These are phyloP conservation scores for Microdon myrmicae DNA, from an alignment of 2,888 invertebrate genomes.

Conservation along the genomic window DNA sequence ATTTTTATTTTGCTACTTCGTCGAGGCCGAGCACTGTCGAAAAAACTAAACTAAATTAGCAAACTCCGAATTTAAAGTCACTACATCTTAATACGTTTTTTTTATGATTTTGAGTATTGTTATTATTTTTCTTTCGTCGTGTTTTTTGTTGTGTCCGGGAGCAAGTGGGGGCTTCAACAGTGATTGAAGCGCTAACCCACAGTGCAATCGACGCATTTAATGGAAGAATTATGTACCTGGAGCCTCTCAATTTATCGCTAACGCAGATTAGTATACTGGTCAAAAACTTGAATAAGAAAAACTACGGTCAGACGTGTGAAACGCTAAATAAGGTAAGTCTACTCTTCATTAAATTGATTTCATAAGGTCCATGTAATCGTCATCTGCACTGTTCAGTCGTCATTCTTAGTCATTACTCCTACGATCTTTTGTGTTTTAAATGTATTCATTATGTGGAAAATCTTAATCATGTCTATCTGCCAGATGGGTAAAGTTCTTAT, in stretches of 20 bases:
- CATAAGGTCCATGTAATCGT: conserved; percentile 33
- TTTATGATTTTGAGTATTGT: conserved; percentile 7
- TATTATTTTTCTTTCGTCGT: conserved; percentile 31
- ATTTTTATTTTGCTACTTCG: not conserved
- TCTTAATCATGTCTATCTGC: not conserved
- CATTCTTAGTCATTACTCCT: not conserved
- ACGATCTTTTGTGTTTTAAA: not conserved
- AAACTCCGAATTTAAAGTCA: conserved; percentile 5
- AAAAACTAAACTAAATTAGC: conserved; percentile 2
- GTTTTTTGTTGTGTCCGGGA: conserved; percentile 52
- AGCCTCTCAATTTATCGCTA: conserved; percentile 98
- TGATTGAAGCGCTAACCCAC: conserved; percentile 77
- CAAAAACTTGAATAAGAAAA: conserved; percentile 94
- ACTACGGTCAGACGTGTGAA: conserved; percentile 88
- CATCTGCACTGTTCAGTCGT: conserved; percentile 10
- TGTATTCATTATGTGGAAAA: not conserved
- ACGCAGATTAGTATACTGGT: conserved; percentile 98
- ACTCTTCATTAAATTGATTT: conserved; percentile 11
- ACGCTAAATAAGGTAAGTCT: conserved; percentile 87
- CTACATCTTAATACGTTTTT: conserved; percentile 3
- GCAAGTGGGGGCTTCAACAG: conserved; percentile 77
- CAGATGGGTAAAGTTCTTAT: no score
- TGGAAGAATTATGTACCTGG: conserved; percentile 97
- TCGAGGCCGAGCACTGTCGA: not conserved
- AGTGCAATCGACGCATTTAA: conserved; percentile 67